Conservation (phyloP, 2,888 invertebrate species). For the Dascillus cervinus region DNA sequence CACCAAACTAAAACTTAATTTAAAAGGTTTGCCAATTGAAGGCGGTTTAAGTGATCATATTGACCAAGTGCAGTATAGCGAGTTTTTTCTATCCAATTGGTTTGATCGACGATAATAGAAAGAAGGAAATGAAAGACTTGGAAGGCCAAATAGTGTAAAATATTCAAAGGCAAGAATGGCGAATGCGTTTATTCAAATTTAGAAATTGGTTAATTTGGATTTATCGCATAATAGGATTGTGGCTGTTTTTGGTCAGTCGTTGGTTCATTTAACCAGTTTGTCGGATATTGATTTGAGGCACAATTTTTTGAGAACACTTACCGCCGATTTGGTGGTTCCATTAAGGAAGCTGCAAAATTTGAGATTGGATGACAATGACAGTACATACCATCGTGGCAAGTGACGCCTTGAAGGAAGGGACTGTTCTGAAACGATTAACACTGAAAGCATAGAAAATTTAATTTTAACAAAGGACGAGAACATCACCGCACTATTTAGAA, state of each 20-base stretch:
- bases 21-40: too few relatives aligned
- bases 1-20: too few relatives aligned
- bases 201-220: slow-evolving; percentile 64
- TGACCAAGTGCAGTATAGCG: too few relatives aligned
- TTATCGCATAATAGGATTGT: slow-evolving; percentile 80
- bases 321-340: slow-evolving; percentile 68
- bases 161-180: too few relatives aligned
- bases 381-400: slow-evolving; percentile 72
- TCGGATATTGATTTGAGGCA: slow-evolving; percentile 68
- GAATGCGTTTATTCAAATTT: slow-evolving; percentile 73
- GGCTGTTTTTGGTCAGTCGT: slow-evolving; percentile 73
- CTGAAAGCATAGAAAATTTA: too few relatives aligned
- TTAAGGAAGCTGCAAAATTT: slow-evolving; percentile 60
- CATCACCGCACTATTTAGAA: too few relatives aligned
- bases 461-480: too few relatives aligned
- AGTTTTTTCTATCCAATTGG: too few relatives aligned
- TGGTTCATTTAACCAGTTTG: slow-evolving; percentile 66
- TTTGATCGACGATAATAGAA: too few relatives aligned
- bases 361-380: slow-evolving; percentile 75
- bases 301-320: slow-evolving; percentile 70
- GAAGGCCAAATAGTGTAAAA: too few relatives aligned
- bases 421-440: slow-evolving; percentile 46
- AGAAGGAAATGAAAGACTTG: too few relatives aligned
- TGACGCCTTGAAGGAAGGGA: slow-evolving; percentile 52
- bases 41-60: too few relatives aligned